These are phyloP conservation scores for Coptodon bakossiorum DNA, from an alignment of 2,113 vertebrate genomes.

Conservation along the genomic window DNA sequence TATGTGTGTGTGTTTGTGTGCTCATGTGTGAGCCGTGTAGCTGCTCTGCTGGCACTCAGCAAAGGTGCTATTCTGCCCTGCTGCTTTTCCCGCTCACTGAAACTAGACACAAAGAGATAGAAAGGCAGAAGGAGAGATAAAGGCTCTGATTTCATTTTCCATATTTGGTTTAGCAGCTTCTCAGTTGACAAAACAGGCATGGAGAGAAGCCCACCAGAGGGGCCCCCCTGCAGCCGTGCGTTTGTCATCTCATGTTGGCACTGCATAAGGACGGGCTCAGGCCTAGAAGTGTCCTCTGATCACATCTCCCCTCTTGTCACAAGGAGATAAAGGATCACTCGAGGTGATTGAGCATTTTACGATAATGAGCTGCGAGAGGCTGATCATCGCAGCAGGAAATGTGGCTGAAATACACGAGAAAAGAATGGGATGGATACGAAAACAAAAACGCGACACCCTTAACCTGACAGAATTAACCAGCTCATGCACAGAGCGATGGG, in stretches of 20 bases:
- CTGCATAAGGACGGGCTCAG: background rate
- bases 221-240: background rate
- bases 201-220: slow-evolving; percentile 13
- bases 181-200: slow-evolving; percentile 1
- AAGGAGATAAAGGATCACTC: slow-evolving; percentile 30
- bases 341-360: slow-evolving; percentile 20
- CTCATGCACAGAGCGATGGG: background rate
- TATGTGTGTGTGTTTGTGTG: background rate
- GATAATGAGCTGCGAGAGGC: slow-evolving; percentile 11
- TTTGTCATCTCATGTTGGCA: slow-evolving; percentile 11
- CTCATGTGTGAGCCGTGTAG: background rate
- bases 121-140: background rate
- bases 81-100: slow-evolving; percentile 11
- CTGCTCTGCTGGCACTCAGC: slow-evolving; percentile 2
- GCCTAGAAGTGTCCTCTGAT: slow-evolving; percentile 28
- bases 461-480: background rate
- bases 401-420: background rate
- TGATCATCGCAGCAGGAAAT: background rate
- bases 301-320: slow-evolving; percentile 28
- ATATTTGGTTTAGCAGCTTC: background rate
- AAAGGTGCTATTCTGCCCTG: slow-evolving; percentile 16
- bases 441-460: background rate
- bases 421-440: background rate
- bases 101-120: slow-evolving; percentile 11
- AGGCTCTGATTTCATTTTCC: slow-evolving; percentile 13